These are phyloP conservation scores for Smutsia temminckii DNA, from an alignment of 2,797 vertebrate genomes.

Conservation along the genomic window DNA sequence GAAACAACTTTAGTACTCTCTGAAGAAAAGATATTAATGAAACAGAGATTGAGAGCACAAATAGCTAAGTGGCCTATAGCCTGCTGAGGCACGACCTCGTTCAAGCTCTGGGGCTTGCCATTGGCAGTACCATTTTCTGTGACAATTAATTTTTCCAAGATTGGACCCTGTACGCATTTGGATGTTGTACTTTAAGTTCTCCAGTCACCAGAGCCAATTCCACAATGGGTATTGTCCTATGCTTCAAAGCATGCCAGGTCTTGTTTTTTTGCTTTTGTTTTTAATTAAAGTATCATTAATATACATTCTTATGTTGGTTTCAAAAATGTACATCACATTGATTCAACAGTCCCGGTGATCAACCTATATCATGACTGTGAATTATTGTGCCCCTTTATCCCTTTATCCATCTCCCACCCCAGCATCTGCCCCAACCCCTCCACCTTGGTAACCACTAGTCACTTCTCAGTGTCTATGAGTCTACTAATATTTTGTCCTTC, in stretches of 20 bases:
- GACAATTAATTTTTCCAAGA: not conserved
- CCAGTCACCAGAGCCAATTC: not conserved
- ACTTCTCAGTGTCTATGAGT: too few relatives aligned
- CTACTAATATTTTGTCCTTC: too few relatives aligned
- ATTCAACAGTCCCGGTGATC: too few relatives aligned
- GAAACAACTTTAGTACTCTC: conserved; percentile 25
- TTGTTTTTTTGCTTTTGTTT: too few relatives aligned
- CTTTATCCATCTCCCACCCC: too few relatives aligned
- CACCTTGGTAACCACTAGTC: too few relatives aligned
- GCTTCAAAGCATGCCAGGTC: not conserved
- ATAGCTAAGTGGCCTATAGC: not conserved
- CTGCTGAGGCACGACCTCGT: not conserved
- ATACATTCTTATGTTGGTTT: too few relatives aligned
- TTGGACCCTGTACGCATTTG: not conserved
- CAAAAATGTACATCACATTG: too few relatives aligned
- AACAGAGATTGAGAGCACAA: not conserved
- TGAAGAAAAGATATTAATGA: not conserved
- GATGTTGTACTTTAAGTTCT: not conserved
- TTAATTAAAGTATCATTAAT: too few relatives aligned
- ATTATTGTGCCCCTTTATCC: too few relatives aligned
- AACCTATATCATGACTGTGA: too few relatives aligned
- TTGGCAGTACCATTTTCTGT: not conserved
- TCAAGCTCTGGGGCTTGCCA: not conserved
- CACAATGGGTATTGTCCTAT: not conserved
- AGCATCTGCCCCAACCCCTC: too few relatives aligned